Conservation (phyloP, 1,140 invertebrate species). For the Pseudomyrmex sp. region DNA sequence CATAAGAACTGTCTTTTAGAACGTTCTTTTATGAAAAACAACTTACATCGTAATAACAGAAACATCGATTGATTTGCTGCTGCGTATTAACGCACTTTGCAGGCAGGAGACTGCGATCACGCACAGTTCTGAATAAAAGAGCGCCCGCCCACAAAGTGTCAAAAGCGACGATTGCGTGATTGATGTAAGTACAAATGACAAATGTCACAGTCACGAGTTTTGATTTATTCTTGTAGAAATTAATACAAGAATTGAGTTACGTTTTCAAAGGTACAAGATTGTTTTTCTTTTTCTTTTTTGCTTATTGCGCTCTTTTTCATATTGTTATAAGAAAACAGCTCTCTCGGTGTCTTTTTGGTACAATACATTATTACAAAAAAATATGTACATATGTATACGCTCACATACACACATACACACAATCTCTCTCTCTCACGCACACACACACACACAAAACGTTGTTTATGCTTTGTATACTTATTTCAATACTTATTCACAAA, state of each 20-base stretch:
- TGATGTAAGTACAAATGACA: too few species aligned
- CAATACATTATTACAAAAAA: conserved; percentile 47
- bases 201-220: too few species aligned
- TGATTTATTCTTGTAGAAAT: conserved; percentile 8
- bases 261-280: conserved; percentile 77
- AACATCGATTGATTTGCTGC: conserved; percentile 35
- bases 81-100: conserved; percentile 28
- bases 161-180: conserved; percentile 1
- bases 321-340: conserved; percentile 82
- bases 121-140: too few species aligned
- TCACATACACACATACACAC: too few species aligned
- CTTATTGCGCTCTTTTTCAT: conserved; percentile 82
- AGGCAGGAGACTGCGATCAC: conserved; percentile 11
- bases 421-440: too few species aligned
- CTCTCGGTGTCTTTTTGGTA: conserved; percentile 74
- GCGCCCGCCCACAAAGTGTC: neutral
- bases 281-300: conserved; percentile 73
- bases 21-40: conserved; percentile 16
- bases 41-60: neutral
- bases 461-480: too few species aligned
- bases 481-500: too few species aligned
- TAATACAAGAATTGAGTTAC: conserved; percentile 68
- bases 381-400: too few species aligned
- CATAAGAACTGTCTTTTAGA: conserved; percentile 18
- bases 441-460: too few species aligned